Evolutionary conservation across 1,140 invertebrate species (phyloP).

Genomic region (Pissodes strobi): DNA sequence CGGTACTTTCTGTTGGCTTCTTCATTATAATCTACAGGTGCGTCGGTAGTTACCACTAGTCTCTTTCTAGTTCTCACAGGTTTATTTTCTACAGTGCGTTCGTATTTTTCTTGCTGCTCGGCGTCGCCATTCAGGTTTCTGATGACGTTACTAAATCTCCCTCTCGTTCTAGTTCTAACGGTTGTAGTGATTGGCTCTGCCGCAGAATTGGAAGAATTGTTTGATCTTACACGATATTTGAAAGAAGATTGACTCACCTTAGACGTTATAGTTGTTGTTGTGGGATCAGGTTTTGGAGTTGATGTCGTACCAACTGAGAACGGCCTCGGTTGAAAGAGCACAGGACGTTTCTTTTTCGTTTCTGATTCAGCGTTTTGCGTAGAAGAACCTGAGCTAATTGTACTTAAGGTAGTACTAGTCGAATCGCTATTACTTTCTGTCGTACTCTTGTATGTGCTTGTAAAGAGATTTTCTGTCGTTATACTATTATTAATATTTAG

Average conservation of each 20-base stretch:
- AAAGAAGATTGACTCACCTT: constrained; percentile 52
- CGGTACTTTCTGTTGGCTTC: constrained; percentile 40
- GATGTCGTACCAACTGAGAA: constrained; percentile 53
- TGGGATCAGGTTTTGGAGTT: constrained; percentile 44
- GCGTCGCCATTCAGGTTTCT: constrained; percentile 18
- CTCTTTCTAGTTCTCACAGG: constrained; percentile 17
- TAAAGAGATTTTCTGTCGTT: constrained; percentile 1
- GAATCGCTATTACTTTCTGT: constrained; percentile 27
- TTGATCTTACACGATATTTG: constrained; percentile 36
- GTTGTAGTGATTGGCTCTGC: constrained; percentile 2
- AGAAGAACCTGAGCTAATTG: background rate
- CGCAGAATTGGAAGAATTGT: background rate
- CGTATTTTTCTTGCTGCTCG: constrained; percentile 29
- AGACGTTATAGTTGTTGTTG: constrained; percentile 55
- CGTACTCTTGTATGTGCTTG: constrained; percentile 19
- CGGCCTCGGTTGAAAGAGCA: constrained; percentile 51
- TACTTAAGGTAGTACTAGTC: background rate
- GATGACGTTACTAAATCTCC: constrained; percentile 48
- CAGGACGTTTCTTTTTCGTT: constrained; percentile 35
- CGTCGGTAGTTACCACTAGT: constrained; percentile 5
- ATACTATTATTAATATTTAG: constrained; percentile 5
- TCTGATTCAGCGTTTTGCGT: background rate
- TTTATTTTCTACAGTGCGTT: constrained; percentile 19
- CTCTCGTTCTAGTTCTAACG: constrained; percentile 46
- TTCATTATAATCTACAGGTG: constrained; percentile 15